phyloP scores from a whole-genome alignment of 1,140 invertebrate genomes.

The Lanistes nyassanus region DNA sequence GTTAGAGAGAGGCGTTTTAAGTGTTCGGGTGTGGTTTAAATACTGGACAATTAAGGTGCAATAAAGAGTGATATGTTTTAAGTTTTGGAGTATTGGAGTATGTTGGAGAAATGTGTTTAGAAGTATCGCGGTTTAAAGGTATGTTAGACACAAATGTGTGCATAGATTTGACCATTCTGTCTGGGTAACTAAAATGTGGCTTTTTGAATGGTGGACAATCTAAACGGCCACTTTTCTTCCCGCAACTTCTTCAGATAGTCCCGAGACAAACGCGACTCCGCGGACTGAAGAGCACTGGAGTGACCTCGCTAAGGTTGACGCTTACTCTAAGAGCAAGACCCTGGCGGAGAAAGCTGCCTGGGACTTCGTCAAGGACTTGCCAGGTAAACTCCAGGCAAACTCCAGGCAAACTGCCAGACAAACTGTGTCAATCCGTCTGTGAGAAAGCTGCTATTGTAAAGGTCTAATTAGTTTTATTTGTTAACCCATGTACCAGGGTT shows the following conservation, averaged over 20 bases:
- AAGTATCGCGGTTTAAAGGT: neutral
- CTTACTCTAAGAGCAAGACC: slow-evolving; percentile 71
- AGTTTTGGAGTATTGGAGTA: too few species aligned
- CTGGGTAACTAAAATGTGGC: neutral
- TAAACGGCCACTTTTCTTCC: slow-evolving; percentile 34
- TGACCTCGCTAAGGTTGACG: slow-evolving; percentile 56
- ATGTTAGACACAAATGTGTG: neutral
- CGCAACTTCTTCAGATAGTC: neutral
- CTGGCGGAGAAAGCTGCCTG: slow-evolving; percentile 73
- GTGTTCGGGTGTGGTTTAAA: too few species aligned
- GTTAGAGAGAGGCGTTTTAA: too few species aligned
- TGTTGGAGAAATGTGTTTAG: neutral
- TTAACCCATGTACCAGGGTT: too few species aligned
- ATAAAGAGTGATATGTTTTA: too few species aligned
- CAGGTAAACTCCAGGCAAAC: slow-evolving; percentile 51
- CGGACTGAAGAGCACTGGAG: slow-evolving; percentile 72
- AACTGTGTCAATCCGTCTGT: neutral
- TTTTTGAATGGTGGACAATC: slow-evolving; percentile 26
- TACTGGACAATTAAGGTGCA: too few species aligned
- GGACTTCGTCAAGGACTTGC: slow-evolving; percentile 70
- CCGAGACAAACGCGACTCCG: slow-evolving; percentile 44
- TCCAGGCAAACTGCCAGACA: neutral
- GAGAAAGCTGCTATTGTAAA: neutral
- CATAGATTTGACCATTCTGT: neutral
- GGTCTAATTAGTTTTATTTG: neutral